Evolutionary conservation across 2,113 vertebrate species (phyloP).

Genomic region (Synodontis membranacea): DNA sequence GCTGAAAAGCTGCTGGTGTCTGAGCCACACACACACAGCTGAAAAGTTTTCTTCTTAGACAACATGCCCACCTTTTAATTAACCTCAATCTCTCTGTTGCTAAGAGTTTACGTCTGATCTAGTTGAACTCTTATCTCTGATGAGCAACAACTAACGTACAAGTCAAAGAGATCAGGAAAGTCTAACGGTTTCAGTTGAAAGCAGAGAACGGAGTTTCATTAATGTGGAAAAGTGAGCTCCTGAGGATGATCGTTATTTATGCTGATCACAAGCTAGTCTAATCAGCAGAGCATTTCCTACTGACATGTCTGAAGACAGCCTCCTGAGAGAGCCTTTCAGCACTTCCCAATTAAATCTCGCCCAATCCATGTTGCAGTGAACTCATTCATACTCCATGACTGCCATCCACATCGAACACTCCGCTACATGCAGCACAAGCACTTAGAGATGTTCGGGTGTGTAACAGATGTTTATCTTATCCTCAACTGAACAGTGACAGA

Average conservation of each 20-base stretch:
- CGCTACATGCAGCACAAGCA: conserved; percentile 36
- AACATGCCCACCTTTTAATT: conserved; percentile 53
- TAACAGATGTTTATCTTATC: conserved; percentile 52
- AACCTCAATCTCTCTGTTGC: conserved; percentile 55
- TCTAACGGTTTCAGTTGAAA: background rate
- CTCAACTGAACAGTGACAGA: conserved; percentile 34
- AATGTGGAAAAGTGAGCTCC: conserved; percentile 8
- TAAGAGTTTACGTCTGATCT: conserved; percentile 42
- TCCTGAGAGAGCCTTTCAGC: conserved; percentile 44
- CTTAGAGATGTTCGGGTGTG: conserved; percentile 34
- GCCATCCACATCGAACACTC: conserved; percentile 24
- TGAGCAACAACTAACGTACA: conserved; percentile 29
- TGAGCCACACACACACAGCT: conserved; percentile 17
- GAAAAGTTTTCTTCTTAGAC: conserved; percentile 37
- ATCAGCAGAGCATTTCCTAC: conserved; percentile 46
- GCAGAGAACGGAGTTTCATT: background rate
- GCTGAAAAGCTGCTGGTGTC: background rate
- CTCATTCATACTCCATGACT: conserved; percentile 30
- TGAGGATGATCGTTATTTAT: conserved; percentile 29
- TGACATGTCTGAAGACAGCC: conserved; percentile 39
- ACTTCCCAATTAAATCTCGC: conserved; percentile 44
- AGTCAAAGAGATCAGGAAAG: background rate
- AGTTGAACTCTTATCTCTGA: conserved; percentile 57
- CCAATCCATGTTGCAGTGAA: conserved; percentile 22
- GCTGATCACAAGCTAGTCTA: conserved; percentile 33